These are phyloP conservation scores for Timema podura DNA, from an alignment of 2,888 invertebrate genomes.

Conservation along the genomic window DNA sequence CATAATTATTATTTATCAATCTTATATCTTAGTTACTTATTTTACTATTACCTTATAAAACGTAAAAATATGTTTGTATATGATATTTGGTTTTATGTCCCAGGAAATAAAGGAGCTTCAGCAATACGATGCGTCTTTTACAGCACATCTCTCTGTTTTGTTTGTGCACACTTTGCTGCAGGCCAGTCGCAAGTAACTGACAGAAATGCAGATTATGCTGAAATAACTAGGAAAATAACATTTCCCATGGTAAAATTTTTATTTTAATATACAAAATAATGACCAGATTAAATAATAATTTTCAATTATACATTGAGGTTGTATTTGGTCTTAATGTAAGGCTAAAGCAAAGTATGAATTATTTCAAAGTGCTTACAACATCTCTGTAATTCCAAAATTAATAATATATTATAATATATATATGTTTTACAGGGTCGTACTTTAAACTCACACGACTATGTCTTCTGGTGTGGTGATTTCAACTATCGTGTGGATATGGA, in stretches of 20 bases:
- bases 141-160: constrained; percentile 93
- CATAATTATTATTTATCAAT: no score
- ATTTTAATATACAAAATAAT: no score
- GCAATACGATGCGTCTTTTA: constrained; percentile 88
- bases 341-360: neutral
- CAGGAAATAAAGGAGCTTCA: constrained; percentile 88
- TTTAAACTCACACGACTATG: constrained; percentile 92
- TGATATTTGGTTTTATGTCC: constrained; percentile 15
- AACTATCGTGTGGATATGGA: constrained; percentile 97
- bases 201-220: constrained; percentile 93
- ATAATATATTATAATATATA: neutral
- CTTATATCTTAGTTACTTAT: no score
- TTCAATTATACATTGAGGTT: neutral
- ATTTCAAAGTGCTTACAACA: no score
- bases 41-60: no score
- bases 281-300: no score
- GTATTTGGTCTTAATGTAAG: neutral
- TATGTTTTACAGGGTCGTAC: constrained; percentile 62
- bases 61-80: no score
- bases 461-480: constrained; percentile 99
- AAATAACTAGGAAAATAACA: constrained; percentile 85
- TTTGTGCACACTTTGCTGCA: constrained; percentile 98
- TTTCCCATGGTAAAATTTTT: constrained; percentile 67
- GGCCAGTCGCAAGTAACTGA: constrained; percentile 95
- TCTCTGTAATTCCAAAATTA: no score